Evolutionary conservation across 2,888 invertebrate species (phyloP), one percentile per base, ranked within the genome.

Genomic region (Acleris cristana): DNA sequence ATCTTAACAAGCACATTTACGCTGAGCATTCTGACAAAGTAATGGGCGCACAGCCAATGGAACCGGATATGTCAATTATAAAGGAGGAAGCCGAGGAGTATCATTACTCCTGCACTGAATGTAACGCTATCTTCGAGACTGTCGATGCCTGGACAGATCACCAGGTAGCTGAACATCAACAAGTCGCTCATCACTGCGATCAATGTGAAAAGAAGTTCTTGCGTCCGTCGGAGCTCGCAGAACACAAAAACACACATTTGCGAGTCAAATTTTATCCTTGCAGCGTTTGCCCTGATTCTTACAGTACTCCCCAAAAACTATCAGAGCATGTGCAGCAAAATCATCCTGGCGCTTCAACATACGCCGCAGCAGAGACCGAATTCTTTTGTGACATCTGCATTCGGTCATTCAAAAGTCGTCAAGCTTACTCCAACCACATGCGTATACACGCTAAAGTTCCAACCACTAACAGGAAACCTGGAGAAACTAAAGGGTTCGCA

Each of bases 231-330:
- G 95, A 95, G 72, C 85, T 95, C 2, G 94, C 94, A 0, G 95
- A 95, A 75, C 96, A 96, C 76, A 93, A 95, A 70, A 95, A 94
- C 75, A 93, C 94, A 6, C 95, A 96, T 79, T 87, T 95, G 71
- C 94, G 95, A 73, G 93, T 95, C 2, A 95, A 95, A 75, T 93
- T 95, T 58, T 95, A 94, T 71, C 94, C 94, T 0, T 94, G 95
- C 73, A 94, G 91, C 23, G 82, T 94, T 26, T 95, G 95, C 70
- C 82, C 93, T 1, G 94, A 94, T 71, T 94, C 94, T 48, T 94
- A 94, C 76, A 94, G 95, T 73, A 95, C 95, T 59, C 94, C 95
- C 0, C 94, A 94, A 75, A 94, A 94, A 58, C 83, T 94, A 52
- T 88, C 93, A 0, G 94, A 95, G 71, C 94, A 94, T 70, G 93